phyloP scores from a whole-genome alignment of 2,888 invertebrate species.

The Bugulina stolonifera region DNA sequence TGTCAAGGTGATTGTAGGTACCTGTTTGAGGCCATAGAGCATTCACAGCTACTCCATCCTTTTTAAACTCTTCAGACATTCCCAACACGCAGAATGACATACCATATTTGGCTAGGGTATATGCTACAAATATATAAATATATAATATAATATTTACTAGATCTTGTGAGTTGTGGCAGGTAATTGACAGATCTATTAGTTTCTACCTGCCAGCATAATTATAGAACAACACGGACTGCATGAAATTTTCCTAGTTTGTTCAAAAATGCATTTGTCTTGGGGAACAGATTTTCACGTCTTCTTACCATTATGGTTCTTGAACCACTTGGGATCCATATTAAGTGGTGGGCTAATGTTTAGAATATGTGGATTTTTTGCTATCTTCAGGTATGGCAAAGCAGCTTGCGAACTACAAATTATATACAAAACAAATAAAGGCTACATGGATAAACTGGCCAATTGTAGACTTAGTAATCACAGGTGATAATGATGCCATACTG shows the following conservation, averaged over 20 bases:
- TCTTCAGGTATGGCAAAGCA: slow-evolving; percentile 79
- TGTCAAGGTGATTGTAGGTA: slow-evolving; percentile 41
- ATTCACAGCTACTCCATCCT: slow-evolving; percentile 80
- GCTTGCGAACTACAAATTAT: slow-evolving; percentile 76
- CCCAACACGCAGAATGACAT: slow-evolving; percentile 98
- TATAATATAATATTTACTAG: no score
- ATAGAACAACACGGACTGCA: no score
- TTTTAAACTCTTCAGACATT: slow-evolving; percentile 87
- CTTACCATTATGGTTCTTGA: slow-evolving; percentile 71
- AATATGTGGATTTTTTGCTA: slow-evolving; percentile 84
- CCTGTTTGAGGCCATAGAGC: slow-evolving; percentile 93
- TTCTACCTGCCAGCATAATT: no score
- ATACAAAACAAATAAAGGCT: background rate
- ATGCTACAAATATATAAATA: no score
- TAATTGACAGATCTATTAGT: no score
- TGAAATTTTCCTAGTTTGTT: no score
- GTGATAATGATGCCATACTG: no score
- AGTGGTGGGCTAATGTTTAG: slow-evolving; percentile 91
- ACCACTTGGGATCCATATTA: slow-evolving; percentile 83
- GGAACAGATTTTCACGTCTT: no score
- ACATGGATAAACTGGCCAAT: no score
- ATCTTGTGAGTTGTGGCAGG: no score
- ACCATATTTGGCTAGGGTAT: slow-evolving; percentile 97
- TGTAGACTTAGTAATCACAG: no score
- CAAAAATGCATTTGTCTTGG: no score